Evolutionary conservation across 2,797 vertebrate genomes (phyloP), one percentile per base, ranked within the genome.

Genomic region (Cirrhinus mrigala): DNA sequence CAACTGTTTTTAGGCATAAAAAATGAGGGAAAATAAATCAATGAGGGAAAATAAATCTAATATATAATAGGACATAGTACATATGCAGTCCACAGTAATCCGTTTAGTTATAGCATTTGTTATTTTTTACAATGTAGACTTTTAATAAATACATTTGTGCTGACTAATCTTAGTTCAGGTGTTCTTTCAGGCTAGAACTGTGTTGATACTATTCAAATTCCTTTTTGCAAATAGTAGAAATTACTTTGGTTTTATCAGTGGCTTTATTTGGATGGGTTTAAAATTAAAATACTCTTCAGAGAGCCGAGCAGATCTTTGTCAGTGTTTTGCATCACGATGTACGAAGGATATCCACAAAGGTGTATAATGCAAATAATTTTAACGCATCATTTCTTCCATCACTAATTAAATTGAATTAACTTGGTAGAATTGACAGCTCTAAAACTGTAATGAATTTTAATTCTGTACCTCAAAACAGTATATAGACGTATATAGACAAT

Each of bases 11-110:
- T 27, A 27, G 58, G n/a, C 4, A 24, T 14, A 60, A 24, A 60
- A 54, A 60, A 24, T 62, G 58, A 62, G 11, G 24, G 24, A 27
- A 62, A 14, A 40, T 6, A 40, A 40, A 40, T 37, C 33, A 60
- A 14, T 62, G 58, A 62, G 11, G 24, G n/a, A 62, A 62, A 27
- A 44, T 27, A 15, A 15, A 27, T 27, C 12, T 27, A 2, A 29
- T 29, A 64, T 6, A 29, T 27, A 64, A 29, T 29, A 64, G 6
- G 29, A 27, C 24, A 64, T n/a, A 58, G 22, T n/a, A 29, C 29
- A 29, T 29, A 58, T 76, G 54, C 20, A 83, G 71, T 27, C 74
- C 62, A 68, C 27, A 40, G 22, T 33, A 69, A 84, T 84, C 74
- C 33, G 46, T 62, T 74, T 83, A 20, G 80, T 10, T 40, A 22